phyloP scores from a whole-genome alignment of 2,888 invertebrate species.

The Macrosiphum euphorbiae region DNA sequence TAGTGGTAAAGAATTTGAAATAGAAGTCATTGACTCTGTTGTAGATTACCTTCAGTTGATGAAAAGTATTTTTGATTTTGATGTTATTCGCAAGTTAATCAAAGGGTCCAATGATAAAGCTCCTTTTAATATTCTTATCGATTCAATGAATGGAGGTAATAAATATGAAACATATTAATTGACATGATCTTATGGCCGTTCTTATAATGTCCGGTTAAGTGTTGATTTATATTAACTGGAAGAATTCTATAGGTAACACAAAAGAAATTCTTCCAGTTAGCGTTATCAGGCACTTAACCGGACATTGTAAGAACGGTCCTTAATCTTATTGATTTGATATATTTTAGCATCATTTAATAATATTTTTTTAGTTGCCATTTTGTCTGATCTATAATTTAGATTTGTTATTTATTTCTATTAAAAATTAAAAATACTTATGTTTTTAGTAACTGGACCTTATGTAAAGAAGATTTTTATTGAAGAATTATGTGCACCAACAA shows the following conservation, averaged over 20 bases:
- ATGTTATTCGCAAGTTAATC: constrained; percentile 80
- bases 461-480: constrained; percentile 88
- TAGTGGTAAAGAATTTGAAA: constrained; percentile 80
- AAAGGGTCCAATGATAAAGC: constrained; percentile 77
- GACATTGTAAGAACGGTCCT: too few relatives aligned
- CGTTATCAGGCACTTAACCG: too few relatives aligned
- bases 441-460: constrained; percentile 95
- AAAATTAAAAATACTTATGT: constrained; percentile 13
- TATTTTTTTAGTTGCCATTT: neutral
- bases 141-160: constrained; percentile 94
- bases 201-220: too few relatives aligned
- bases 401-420: constrained; percentile 23
- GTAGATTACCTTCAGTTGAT: constrained; percentile 89
- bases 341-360: neutral
- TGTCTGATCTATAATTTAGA: neutral
- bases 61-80: constrained; percentile 98
- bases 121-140: constrained; percentile 88
- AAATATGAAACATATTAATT: constrained; percentile 58
- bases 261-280: too few relatives aligned
- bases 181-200: neutral
- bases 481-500: constrained; percentile 82
- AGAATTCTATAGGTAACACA: too few relatives aligned
- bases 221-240: too few relatives aligned
- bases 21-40: constrained; percentile 93
- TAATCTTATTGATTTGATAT: neutral